Evolutionary conservation across 2,888 invertebrate genomes (phyloP), one percentile per base, ranked within the genome.

Genomic region (Baronia brevicornis): DNA sequence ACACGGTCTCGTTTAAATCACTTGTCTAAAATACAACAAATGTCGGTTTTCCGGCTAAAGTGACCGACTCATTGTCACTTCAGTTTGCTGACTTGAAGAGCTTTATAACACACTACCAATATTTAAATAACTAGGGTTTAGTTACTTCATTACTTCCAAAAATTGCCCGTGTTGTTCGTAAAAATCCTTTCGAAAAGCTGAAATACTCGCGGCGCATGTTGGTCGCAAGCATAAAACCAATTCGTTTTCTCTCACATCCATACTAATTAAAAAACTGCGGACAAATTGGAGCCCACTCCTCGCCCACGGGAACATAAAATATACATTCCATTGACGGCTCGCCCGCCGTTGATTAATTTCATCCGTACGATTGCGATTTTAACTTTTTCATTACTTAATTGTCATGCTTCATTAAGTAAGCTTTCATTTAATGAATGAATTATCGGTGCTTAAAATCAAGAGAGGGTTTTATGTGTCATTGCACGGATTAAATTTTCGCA

Each of bases 201-300:
- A 41, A 39, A 32, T 33, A 32, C 36, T 28, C 36, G 37, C 30
- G 29, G 36, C 37, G 38, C 34, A 34, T 31, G 35, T 37, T 51
- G 57, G 52, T 44, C 48, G 55, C 60, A 60, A 57, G 62, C 60
- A 63, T 68, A 63, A 70, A 72, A 65, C 62, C 70, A 72, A 71
- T 77, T 72, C 65, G 72, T 65, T 72, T 69, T 63, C 70, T 67
- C 75, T 67, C 71, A 61, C 73, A 77, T 77, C 64, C 71, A 69
- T 72, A 71, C 70, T 78, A 79, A 79, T 79, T 79, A 79, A 79
- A 77, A 78, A 79, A 75, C 70, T 79, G 79, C 72, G 77, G 78
- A 71, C 79, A 78, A 78, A 79, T 77, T 77, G 78, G 68, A 60
- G 64, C 59, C 68, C 73, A 69, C 75, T 67, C 65, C 53, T 61